Percentiles rank a stretch among this genome's conserved stretches.
Evolutionary conservation across 2,113 vertebrate genomes (phyloP).

Genomic region (Raja brachyura): DNA sequence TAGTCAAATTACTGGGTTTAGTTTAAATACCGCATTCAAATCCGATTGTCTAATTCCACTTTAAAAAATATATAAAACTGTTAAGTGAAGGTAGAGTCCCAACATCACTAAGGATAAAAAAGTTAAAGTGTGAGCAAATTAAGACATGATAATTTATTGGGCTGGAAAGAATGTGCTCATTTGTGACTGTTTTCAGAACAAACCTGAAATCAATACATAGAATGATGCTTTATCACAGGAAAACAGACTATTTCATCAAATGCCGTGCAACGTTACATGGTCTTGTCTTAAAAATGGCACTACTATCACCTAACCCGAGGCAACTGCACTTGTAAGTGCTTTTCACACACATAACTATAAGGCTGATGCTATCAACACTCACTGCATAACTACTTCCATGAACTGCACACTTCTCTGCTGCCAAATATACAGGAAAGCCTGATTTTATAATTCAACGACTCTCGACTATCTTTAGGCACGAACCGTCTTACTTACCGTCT

Average conservation of each 20-base stretch:
- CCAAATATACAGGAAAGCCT: not conserved
- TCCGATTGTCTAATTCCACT: slow-evolving; percentile 7
- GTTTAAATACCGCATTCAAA: slow-evolving; percentile 21
- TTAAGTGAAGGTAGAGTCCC: not conserved
- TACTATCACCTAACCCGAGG: not conserved
- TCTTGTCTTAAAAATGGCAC: not conserved
- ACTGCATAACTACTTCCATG: not conserved
- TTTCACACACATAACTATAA: not conserved
- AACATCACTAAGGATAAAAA: not conserved
- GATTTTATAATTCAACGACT: not conserved
- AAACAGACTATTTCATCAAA: not conserved
- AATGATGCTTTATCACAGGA: not conserved
- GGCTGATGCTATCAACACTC: not conserved
- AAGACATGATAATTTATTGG: not conserved
- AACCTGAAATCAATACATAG: not conserved
- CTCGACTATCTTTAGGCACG: not conserved
- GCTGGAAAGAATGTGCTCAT: not conserved
- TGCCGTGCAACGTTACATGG: not conserved
- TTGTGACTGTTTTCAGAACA: not conserved
- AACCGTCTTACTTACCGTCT: slow-evolving; percentile 24
- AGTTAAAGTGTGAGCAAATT: not conserved
- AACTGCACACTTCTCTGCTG: not conserved
- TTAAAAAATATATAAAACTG: not conserved
- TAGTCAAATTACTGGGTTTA: slow-evolving; percentile 33
- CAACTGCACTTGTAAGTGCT: not conserved